Evolutionary conservation across 2,113 vertebrate genomes (phyloP).

Genomic region (Aptenodytes forsteri): DNA sequence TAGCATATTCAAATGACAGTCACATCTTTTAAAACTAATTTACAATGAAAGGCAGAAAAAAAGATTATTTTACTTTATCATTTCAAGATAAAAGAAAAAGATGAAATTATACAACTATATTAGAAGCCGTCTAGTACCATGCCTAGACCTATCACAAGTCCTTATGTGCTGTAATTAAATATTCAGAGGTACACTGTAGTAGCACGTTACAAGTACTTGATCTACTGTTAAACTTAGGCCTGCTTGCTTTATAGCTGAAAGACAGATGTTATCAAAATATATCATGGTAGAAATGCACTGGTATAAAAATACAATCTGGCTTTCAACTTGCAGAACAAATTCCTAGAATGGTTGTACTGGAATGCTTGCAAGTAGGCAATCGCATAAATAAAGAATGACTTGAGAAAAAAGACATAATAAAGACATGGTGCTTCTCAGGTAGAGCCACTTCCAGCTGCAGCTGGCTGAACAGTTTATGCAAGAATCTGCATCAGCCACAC

Average conservation of each 20-base stretch:
- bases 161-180: background rate
- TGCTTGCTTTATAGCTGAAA: background rate
- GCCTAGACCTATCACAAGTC: background rate
- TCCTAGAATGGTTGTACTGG: background rate
- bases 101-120: background rate
- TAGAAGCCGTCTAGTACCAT: background rate
- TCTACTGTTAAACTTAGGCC: background rate
- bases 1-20: constrained; percentile 45
- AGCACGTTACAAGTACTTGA: background rate
- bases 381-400: background rate
- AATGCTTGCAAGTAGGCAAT: background rate
- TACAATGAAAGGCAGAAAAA: constrained; percentile 2
- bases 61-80: background rate
- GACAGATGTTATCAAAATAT: background rate
- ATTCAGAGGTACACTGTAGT: background rate
- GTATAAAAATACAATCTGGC: background rate
- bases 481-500: background rate
- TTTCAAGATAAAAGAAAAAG: background rate
- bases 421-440: background rate
- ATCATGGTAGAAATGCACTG: background rate
- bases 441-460: background rate
- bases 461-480: background rate
- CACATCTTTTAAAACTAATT: constrained; percentile 31
- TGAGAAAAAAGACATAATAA: background rate
- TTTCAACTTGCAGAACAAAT: background rate